Base-by-base conservation (phyloP, 2,888 invertebrate genomes). In the Kuschelorhynchus macadamiae region DNA sequence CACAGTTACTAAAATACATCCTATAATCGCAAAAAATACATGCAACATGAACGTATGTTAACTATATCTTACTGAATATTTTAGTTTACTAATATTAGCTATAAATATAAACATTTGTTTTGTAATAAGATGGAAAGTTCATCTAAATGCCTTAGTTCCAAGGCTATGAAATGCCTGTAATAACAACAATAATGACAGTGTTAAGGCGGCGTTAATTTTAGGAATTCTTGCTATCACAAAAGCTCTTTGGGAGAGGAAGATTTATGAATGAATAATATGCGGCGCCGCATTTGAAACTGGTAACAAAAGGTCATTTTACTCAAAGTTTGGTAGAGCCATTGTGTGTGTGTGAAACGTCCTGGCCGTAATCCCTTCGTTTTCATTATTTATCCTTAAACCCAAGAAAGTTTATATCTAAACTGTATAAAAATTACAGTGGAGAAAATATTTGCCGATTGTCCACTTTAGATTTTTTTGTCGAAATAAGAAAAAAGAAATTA, bases 231-330 rank as follows among this genome's bases (percentile, higher is more conserved):
- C 42, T 25, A 25, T n/a, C 56, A 56, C 56, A 56, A 56, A 42
- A 21, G 25, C 41, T 25, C 21, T 41, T 44, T 42, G 56, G 20
- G 16, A 17, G 41, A 20, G 8, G 44, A 21, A 42, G 56, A 56
- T 56, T 56, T 56, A 56, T 56, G 56, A 56, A 56, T 56, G 56
- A 56, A 56, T 42, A 42, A 56, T 56, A 42, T 41, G 44, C 42
- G 42, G 56, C 44, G 56, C 17, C 56, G 56, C 56, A 44, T 42
- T 56, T 42, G 42, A 17, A 42, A 56, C 41, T 56, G n/a, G 56
- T 56, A 42, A 56, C 56, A 56, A 56, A 56, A 42, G 56, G 56
- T 56, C 56, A 56, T 56, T 56, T 42, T 56, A 56, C 16, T 7
- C 56, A 25, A 56, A 56, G 56, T 56, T 56, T 56, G 42, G 42